These are phyloP conservation scores for Heliothis virescens DNA, from an alignment of 1,140 invertebrate species.

Conservation along the genomic window DNA sequence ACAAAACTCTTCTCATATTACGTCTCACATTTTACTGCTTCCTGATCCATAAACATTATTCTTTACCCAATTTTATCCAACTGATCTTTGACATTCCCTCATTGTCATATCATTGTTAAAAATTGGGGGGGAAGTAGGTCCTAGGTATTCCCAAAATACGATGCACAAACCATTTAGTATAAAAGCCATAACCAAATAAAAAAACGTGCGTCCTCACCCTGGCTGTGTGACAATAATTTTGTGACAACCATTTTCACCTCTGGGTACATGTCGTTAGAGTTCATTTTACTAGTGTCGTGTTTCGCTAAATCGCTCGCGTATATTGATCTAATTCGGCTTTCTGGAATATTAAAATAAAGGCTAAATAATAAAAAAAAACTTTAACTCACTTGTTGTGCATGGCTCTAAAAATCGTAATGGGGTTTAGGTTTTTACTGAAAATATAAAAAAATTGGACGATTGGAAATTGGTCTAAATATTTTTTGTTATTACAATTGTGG, in stretches of 20 bases:
- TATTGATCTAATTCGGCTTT: constrained; percentile 65
- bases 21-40: too few relatives aligned
- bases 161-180: not conserved
- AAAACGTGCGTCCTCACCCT: constrained; percentile 65
- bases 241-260: constrained; percentile 84
- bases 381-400: constrained; percentile 37
- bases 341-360: constrained; percentile 57
- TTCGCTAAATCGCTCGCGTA: constrained; percentile 65
- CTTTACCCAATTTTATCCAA: too few relatives aligned
- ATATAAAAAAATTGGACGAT: too few relatives aligned
- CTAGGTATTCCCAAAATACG: too few relatives aligned
- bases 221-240: constrained; percentile 77
- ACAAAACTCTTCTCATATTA: too few relatives aligned
- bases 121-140: too few relatives aligned
- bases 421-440: not conserved
- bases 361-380: constrained; percentile 24
- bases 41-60: too few relatives aligned
- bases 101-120: too few relatives aligned
- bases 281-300: constrained; percentile 59
- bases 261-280: constrained; percentile 67
- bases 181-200: not conserved
- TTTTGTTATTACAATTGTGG: too few relatives aligned
- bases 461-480: too few relatives aligned
- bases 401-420: not conserved
- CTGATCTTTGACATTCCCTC: too few relatives aligned